These are phyloP conservation scores for Amia ocellicauda DNA, from an alignment of 2,113 vertebrate genomes.

Conservation along the genomic window DNA sequence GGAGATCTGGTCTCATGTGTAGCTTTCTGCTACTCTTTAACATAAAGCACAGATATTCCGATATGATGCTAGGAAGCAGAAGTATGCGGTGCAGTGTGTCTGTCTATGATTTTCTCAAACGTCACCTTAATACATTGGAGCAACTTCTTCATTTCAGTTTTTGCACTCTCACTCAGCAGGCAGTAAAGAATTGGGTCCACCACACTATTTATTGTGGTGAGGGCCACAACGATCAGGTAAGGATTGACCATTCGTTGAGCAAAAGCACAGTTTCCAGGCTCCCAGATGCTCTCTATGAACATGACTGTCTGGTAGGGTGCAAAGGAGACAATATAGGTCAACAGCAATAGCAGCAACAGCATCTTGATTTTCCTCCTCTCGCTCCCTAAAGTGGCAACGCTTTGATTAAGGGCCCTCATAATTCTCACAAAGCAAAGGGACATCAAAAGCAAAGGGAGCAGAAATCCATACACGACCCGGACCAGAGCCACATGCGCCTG, in stretches of 20 bases:
- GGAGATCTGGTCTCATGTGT: too few relatives aligned
- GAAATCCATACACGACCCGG: slow-evolving; percentile 68
- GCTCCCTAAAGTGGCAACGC: slow-evolving; percentile 64
- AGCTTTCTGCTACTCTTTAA: too few relatives aligned
- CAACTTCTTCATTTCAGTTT: slow-evolving; percentile 27
- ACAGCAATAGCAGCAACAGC: slow-evolving; percentile 68
- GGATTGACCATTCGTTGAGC: slow-evolving; percentile 60
- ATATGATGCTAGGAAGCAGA: too few relatives aligned
- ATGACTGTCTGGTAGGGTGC: slow-evolving; percentile 76
- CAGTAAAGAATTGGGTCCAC: slow-evolving; percentile 79
- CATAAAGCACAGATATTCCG: too few relatives aligned
- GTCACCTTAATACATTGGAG: too few relatives aligned
- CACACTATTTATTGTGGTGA: slow-evolving; percentile 78
- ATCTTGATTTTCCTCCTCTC: slow-evolving; percentile 72
- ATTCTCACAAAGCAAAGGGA: slow-evolving; percentile 72
- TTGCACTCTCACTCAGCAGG: slow-evolving; percentile 66
- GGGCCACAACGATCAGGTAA: slow-evolving; percentile 72
- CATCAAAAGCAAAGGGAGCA: slow-evolving; percentile 72
- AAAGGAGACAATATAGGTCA: slow-evolving; percentile 78
- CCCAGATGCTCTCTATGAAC: slow-evolving; percentile 70
- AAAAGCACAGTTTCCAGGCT: slow-evolving; percentile 50
- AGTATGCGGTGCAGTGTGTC: too few relatives aligned
- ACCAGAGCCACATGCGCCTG: slow-evolving; percentile 62
- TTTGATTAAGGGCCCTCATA: slow-evolving; percentile 62
- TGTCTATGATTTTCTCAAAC: too few relatives aligned